phyloP scores from a whole-genome alignment of 2,888 invertebrate genomes.

The Eristalis intricaria region DNA sequence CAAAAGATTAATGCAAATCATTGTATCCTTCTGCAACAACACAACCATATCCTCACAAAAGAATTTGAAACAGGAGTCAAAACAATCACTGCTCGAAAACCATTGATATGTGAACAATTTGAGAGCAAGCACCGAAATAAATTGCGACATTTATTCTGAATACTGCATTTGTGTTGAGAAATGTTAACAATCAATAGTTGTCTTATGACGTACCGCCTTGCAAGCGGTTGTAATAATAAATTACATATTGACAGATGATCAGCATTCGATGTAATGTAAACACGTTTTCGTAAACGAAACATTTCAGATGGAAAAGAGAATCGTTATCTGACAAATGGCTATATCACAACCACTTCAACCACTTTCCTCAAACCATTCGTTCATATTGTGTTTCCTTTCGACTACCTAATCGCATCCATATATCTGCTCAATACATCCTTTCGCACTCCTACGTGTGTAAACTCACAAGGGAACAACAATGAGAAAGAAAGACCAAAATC shows the following conservation, averaged over 20 bases:
- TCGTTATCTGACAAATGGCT: background rate
- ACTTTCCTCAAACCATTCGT: background rate
- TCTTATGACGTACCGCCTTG: background rate
- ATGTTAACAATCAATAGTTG: background rate
- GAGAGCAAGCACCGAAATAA: background rate
- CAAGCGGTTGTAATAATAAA: background rate
- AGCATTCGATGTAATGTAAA: background rate
- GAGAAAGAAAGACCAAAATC: background rate
- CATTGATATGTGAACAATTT: background rate
- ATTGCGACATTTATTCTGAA: background rate
- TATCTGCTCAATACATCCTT: background rate
- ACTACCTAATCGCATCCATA: background rate
- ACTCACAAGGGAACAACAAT: background rate
- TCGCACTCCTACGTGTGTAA: background rate
- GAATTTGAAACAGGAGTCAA: background rate
- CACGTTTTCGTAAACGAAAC: background rate
- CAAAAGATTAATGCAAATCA: background rate
- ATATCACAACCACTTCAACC: background rate
- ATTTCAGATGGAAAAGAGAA: background rate
- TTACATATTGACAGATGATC: background rate
- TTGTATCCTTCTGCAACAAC: background rate
- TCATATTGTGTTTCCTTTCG: background rate
- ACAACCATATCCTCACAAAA: background rate
- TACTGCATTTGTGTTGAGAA: background rate
- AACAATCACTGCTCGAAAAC: background rate